Evolutionary conservation across 2,888 invertebrate species (phyloP), one percentile per base, ranked within the genome.

Genomic region (Brenthis hecate): DNA sequence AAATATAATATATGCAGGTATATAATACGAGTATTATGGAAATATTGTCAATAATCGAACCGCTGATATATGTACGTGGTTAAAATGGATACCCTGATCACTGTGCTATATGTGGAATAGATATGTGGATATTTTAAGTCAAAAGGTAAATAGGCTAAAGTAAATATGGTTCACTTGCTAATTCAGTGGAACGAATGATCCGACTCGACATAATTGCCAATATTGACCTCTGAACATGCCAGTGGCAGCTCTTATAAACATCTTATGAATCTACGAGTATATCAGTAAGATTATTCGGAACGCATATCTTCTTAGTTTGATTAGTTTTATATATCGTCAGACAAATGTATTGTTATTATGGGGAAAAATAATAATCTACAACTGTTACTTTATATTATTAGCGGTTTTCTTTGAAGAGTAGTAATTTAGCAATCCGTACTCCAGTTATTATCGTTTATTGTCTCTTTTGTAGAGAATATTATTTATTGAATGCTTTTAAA

Each of bases 141-240:
- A 28, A 3, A 62, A 57, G 23, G 48, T 62, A 56, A 62, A 67
- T 66, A 32, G 23, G 43, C 14, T 43, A 53, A 66, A 56, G 16
- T 23, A 51, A 65, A 62, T 56, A 54, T 54, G 54, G 36, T 56
- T 66, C 54, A 66, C 63, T 72, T 66, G 32, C 55, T 63, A 56
- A 55, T 57, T 58, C 54, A 67, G 66, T 65, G 61, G 14, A 55
- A 57, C 48, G 56, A 65, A 61, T 70, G 63, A 73, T 70, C 53
- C 23, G 16, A 16, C 47, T 54, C 36, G 56, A 65, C 64, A 64
- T 70, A 66, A 70, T 69, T 69, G 71, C 71, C 61, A 57, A 66
- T 70, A 68, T 66, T 68, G 68, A 66, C 72, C 53, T 50, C 68
- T 61, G 28, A 64, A n/a, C 58, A 51, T 51, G 55, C 58, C 23